phyloP scores from a whole-genome alignment of 2,113 vertebrate genomes.

The Anser brachyrhynchus region DNA sequence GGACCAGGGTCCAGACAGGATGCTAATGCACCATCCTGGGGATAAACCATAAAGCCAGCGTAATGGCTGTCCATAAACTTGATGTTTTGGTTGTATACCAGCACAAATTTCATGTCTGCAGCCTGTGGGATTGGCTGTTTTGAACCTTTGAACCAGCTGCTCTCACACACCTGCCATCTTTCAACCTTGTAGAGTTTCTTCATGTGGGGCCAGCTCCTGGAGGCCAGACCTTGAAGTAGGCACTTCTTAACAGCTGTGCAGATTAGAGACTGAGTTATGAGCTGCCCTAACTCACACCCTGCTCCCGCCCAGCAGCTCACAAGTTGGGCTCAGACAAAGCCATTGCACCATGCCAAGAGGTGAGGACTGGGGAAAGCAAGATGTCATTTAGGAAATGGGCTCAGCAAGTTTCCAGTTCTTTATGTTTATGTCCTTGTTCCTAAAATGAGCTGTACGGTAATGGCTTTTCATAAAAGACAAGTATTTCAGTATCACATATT shows the following conservation, averaged over 20 bases:
- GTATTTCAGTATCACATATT: neutral
- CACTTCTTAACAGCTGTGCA: neutral
- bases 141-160: neutral
- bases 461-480: neutral
- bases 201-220: neutral
- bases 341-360: neutral
- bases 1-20: neutral
- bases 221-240: neutral
- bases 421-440: accelerated
- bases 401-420: neutral
- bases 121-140: neutral
- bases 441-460: neutral
- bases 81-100: neutral
- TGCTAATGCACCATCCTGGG: neutral
- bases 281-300: neutral
- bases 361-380: neutral
- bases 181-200: neutral
- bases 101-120: neutral
- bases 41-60: neutral
- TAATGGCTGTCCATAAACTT: neutral
- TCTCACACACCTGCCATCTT: neutral
- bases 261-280: neutral
- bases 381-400: neutral
- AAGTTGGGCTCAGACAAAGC: accelerated
- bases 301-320: neutral